Conservation (phyloP, 2,113 vertebrate species). For the Abramis brama region DNA sequence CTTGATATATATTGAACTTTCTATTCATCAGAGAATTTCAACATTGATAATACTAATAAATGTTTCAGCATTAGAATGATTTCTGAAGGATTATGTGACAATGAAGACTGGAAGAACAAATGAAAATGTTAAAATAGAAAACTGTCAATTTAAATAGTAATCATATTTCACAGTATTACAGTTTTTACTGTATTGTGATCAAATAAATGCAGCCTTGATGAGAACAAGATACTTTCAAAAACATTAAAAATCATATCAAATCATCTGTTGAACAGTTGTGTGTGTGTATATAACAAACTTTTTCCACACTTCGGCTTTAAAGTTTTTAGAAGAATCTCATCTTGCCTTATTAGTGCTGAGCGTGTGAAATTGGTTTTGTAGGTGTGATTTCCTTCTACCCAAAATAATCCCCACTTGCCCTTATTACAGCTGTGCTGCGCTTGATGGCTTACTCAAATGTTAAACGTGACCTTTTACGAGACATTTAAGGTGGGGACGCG, state of each 20-base stretch:
- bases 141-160: too few species aligned
- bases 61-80: background rate
- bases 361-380: slow-evolving; percentile 22
- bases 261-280: too few species aligned
- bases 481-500: slow-evolving; percentile 14
- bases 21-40: too few species aligned
- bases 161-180: too few species aligned
- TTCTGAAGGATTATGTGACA: background rate
- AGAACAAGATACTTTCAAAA: background rate
- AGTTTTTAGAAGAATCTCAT: background rate
- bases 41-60: too few species aligned
- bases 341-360: slow-evolving; percentile 10
- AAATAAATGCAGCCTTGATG: too few species aligned
- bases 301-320: slow-evolving; percentile 5
- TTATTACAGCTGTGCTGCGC: slow-evolving; percentile 25
- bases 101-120: background rate
- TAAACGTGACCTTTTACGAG: slow-evolving; percentile 49
- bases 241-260: background rate
- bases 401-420: slow-evolving; percentile 21
- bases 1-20: too few species aligned
- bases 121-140: too few species aligned
- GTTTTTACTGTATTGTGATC: too few species aligned
- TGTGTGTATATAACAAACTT: background rate
- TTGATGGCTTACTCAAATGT: slow-evolving; percentile 36
- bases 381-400: slow-evolving; percentile 5